Percentiles rank a stretch among this genome's conserved stretches.
Evolutionary conservation across 1,140 invertebrate genomes (phyloP).

Genomic region (Cherax destructor): DNA sequence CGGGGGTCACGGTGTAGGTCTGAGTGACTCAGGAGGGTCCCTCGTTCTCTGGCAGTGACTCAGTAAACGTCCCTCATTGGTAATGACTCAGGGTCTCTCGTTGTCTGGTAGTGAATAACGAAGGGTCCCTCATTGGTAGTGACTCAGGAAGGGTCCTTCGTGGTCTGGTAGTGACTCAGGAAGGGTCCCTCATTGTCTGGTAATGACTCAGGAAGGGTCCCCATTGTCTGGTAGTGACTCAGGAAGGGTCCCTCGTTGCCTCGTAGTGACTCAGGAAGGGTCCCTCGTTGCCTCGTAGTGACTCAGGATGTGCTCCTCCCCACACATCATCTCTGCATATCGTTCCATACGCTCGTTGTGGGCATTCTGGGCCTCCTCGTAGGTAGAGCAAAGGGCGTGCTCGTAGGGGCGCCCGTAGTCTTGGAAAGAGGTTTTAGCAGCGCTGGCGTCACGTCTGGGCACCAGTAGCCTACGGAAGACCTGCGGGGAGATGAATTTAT

Average conservation of each 20-base stretch:
- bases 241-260: neutral
- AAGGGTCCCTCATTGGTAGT: neutral
- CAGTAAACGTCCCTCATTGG: neutral
- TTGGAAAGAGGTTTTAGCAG: too few species aligned
- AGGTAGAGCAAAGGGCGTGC: neutral
- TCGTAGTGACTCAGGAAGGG: neutral
- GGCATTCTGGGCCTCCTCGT: constrained; percentile 42
- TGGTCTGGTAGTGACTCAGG: neutral
- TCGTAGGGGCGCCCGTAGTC: neutral
- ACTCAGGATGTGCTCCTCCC: neutral
- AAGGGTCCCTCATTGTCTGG: neutral
- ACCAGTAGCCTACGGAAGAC: neutral
- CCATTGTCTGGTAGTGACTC: neutral
- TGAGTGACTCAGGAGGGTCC: neutral
- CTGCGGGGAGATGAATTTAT: neutral
- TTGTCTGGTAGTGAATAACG: neutral
- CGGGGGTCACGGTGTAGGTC: neutral
- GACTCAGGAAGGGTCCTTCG: neutral
- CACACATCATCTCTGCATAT: constrained; percentile 38
- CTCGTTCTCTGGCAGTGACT: neutral
- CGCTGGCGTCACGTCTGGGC: neutral
- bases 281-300: neutral
- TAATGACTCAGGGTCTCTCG: neutral
- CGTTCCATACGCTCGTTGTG: constrained; percentile 14
- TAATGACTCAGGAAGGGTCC: neutral